Base-by-base conservation (phyloP, 2,888 invertebrate genomes). In the Mesorhabditis belari region DNA sequence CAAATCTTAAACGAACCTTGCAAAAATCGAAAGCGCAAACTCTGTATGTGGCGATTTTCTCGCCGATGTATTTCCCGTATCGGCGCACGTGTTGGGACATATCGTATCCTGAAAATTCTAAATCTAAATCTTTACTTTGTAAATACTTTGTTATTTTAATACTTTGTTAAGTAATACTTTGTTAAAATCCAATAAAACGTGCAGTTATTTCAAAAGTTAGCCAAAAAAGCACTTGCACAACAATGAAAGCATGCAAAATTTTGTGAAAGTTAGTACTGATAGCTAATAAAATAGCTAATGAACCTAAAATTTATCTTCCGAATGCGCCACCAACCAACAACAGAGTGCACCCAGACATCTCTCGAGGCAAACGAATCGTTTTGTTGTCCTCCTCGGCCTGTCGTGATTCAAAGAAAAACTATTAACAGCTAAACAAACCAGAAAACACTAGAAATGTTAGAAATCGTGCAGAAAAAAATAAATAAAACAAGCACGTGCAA, bases 1-100 rank as follows among this genome's bases (percentile, higher is more conserved):
- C 44, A 9, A n/a, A 35, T 19, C n/a, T n/a, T 2, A 17, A 27
- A 57, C 55, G 4, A 12, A 96, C 93, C 88, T 98, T 99, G 86
- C 98, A 98, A 86, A 99, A 98, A 85, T 99, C 98, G 83, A 96
- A 98, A 73, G 98, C 98, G 81, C 96, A 95, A 63, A 91, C 90
- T 84, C 98, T 88, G 86, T 99, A 99, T 12, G 96, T 94, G 75
- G 93, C 87, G 57, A 96, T 94, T 85, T 99, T 99, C 85, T 98
- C 96, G 83, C 96, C 95, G 83, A 99, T 87, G 86, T 99, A 99
- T 85, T 93, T 93, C 82, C 96, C 94, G 85, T 98, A 98, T 76
- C 95, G 88, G 82, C 96, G 87, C 83, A 99, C 96, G 85, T 94
- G 98, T 75, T 93, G 93, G 57, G 96, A 96, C 95, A 99, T 98